phyloP scores from a whole-genome alignment of 2,888 invertebrate genomes.

The Uloborus plumipes region DNA sequence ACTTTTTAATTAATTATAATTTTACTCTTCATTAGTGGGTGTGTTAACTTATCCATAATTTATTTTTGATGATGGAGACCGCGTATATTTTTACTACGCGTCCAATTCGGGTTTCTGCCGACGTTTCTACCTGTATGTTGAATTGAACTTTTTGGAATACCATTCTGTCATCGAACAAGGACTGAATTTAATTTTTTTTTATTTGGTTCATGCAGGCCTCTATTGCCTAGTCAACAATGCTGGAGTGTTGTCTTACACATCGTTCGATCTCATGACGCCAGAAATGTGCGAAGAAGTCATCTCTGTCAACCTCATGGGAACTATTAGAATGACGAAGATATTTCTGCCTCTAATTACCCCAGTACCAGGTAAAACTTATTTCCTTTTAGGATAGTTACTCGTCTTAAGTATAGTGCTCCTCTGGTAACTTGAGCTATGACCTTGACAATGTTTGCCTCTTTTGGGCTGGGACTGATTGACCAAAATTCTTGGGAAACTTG shows the following conservation, averaged over 20 bases:
- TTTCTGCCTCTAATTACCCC: conserved; percentile 48
- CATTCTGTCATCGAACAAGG: not conserved
- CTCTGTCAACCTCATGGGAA: conserved; percentile 40
- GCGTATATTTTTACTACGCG: no score
- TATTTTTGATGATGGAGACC: no score
- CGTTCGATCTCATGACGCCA: conserved; percentile 45
- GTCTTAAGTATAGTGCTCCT: no score
- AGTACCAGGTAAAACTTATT: conserved; percentile 17
- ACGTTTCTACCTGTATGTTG: no score
- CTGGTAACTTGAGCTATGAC: no score
- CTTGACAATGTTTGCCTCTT: no score
- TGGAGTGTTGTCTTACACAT: conserved; percentile 32
- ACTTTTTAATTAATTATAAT: no score
- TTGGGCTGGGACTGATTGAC: no score
- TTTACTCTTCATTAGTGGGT: no score
- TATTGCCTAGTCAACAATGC: conserved; percentile 57
- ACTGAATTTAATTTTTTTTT: not conserved
- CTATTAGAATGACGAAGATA: conserved; percentile 42
- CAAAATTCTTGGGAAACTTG: no score
- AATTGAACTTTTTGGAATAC: not conserved
- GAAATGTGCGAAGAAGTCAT: conserved; percentile 51
- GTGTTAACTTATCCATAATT: no score
- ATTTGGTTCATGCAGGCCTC: conserved; percentile 20
- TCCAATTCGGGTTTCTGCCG: no score
- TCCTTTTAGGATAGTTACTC: not conserved